phyloP scores from a whole-genome alignment of 92 coral and sea anemone genomes.

The Anthopleura xanthogrammica region DNA sequence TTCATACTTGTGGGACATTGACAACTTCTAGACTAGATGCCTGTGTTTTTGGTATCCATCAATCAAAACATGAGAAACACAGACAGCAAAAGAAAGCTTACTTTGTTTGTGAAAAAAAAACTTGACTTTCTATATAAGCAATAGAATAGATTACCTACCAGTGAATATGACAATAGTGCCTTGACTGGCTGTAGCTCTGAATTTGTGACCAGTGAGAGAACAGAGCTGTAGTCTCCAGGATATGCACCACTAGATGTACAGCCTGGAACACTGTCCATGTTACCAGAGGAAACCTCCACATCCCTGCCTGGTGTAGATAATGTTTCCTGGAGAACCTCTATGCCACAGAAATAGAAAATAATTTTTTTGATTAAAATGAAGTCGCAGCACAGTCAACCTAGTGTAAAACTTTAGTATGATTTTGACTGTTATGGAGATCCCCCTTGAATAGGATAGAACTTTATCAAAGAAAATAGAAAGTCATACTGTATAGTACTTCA shows the following conservation, averaged over 20 bases:
- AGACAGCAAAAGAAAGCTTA: too few relatives aligned
- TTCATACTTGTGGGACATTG: too few relatives aligned
- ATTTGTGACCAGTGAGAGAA: constrained; percentile 88
- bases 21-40: too few relatives aligned
- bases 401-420: background rate
- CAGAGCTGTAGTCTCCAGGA: constrained; percentile 86
- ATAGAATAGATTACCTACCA: constrained; percentile 51
- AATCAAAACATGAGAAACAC: too few relatives aligned
- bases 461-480: too few relatives aligned
- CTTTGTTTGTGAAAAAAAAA: background rate
- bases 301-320: constrained; percentile 1
- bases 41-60: too few relatives aligned
- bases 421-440: background rate
- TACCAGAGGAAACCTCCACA: background rate
- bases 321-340: constrained; percentile 38
- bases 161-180: constrained; percentile 80
- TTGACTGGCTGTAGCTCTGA: constrained; percentile 87
- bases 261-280: constrained; percentile 37
- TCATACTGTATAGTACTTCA: too few relatives aligned
- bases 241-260: constrained; percentile 56
- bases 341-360: background rate
- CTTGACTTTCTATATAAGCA: background rate
- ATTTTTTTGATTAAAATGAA: background rate
- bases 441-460: too few relatives aligned
- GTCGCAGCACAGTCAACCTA: background rate